phyloP scores from a whole-genome alignment of 2,113 vertebrate genomes.

The Cebidichthys violaceus region DNA sequence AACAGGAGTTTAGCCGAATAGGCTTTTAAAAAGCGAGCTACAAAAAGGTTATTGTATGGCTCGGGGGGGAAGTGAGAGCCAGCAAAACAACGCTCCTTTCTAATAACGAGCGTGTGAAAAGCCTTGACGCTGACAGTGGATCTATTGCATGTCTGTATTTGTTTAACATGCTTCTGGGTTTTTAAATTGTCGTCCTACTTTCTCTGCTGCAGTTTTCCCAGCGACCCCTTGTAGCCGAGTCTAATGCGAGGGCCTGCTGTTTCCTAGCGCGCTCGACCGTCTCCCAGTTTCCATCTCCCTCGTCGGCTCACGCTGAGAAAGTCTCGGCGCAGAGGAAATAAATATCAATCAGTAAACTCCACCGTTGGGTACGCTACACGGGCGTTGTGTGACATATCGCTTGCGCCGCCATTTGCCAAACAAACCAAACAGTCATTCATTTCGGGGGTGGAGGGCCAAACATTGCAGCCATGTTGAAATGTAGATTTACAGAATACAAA shows the following conservation, averaged over 20 bases:
- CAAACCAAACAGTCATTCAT: constrained; percentile 47
- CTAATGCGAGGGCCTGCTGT: constrained; percentile 56
- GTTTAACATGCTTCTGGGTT: constrained; percentile 58
- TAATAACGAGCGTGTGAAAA: constrained; percentile 29
- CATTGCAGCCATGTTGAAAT: constrained; percentile 35
- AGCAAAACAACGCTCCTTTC: constrained; percentile 41
- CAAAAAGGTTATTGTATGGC: constrained; percentile 64
- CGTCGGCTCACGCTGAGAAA: constrained; percentile 12
- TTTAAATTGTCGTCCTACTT: constrained; percentile 57
- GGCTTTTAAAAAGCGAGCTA: constrained; percentile 56
- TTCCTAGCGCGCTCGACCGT: constrained; percentile 10
- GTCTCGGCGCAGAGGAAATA: constrained; percentile 31
- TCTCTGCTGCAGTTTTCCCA: constrained; percentile 42
- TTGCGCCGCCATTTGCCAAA: constrained; percentile 42
- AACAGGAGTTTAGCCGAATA: constrained; percentile 29
- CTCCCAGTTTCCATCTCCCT: constrained; percentile 38
- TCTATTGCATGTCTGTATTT: constrained; percentile 63
- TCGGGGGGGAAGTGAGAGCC: constrained; percentile 20
- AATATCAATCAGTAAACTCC: constrained; percentile 53
- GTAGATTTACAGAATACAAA: constrained; percentile 22
- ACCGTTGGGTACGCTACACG: not conserved
- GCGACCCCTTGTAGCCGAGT: constrained; percentile 14
- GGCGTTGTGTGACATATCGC: constrained; percentile 37
- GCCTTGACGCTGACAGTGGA: constrained; percentile 43
- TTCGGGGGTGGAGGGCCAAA: not conserved